phyloP scores from a whole-genome alignment of 2,113 vertebrate species.

The Myanophis thanlyinensis region DNA sequence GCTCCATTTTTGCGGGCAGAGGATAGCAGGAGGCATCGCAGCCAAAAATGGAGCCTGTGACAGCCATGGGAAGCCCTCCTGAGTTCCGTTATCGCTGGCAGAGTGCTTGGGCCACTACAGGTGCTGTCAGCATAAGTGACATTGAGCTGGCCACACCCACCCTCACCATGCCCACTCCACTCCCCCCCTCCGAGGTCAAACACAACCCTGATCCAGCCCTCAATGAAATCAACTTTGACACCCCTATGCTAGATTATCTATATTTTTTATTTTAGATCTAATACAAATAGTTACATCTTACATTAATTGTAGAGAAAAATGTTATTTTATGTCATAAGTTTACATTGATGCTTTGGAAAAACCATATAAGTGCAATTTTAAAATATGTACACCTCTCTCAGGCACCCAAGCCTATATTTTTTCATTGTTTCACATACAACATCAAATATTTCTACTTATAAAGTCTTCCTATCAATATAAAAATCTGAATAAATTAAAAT shows the following conservation, averaged over 20 bases:
- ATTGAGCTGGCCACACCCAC: no score
- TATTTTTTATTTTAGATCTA: not conserved
- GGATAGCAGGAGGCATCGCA: no score
- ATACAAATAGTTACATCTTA: conserved; percentile 32
- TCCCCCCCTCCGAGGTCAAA: no score
- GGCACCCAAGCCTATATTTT: not conserved
- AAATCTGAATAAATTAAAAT: not conserved
- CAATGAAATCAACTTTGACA: no score
- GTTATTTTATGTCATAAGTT: not conserved
- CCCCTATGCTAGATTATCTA: not conserved
- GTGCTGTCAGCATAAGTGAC: no score
- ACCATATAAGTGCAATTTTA: not conserved
- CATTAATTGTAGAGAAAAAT: conserved; percentile 16
- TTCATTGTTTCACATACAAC: not conserved
- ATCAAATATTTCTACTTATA: not conserved
- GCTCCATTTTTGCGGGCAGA: no score
- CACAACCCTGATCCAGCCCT: no score
- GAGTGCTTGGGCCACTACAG: no score
- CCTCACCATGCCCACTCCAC: no score
- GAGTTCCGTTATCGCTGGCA: no score
- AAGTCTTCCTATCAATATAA: not conserved
- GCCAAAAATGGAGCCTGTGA: no score
- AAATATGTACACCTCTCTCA: not conserved
- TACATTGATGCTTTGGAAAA: not conserved
- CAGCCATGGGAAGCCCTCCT: no score